Conservation (phyloP, 2,797 vertebrate species). For the Sardinella longiceps region DNA sequence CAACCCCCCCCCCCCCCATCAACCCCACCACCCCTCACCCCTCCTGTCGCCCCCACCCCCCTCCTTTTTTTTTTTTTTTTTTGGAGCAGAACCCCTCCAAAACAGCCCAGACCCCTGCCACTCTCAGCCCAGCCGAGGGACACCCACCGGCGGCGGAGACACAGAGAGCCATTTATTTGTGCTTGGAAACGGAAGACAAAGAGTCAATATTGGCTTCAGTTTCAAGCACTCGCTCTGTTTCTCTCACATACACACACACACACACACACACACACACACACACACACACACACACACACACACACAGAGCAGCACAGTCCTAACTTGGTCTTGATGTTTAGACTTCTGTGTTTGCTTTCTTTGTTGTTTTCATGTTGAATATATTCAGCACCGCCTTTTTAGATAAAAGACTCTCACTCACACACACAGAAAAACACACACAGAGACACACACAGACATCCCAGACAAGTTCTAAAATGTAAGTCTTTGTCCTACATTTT, state of each 20-base stretch:
- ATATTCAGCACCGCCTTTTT: background rate
- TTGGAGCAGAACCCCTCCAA: background rate
- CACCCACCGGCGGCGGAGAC: constrained; percentile 16
- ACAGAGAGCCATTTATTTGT: constrained; percentile 32
- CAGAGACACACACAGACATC: background rate
- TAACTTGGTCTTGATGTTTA: background rate
- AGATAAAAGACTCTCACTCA: background rate
- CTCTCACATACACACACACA: too few relatives aligned
- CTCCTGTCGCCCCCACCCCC: background rate
- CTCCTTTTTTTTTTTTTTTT: background rate
- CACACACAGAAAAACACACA: background rate
- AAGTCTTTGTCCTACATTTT: background rate
- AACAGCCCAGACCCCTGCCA: constrained; percentile 29
- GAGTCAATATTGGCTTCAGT: constrained; percentile 18
- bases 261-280: too few relatives aligned
- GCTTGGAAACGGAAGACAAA: constrained; percentile 27
- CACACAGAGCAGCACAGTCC: background rate
- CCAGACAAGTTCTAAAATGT: background rate
- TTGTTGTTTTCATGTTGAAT: background rate
- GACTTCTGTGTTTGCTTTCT: background rate
- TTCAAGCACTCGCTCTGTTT: too few relatives aligned
- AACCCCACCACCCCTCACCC: background rate
- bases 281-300: too few relatives aligned
- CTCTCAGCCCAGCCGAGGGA: constrained; percentile 4
- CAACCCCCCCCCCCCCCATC: background rate